phyloP scores from a whole-genome alignment of 2,113 vertebrate genomes.

The Rhabdomys dilectus region DNA sequence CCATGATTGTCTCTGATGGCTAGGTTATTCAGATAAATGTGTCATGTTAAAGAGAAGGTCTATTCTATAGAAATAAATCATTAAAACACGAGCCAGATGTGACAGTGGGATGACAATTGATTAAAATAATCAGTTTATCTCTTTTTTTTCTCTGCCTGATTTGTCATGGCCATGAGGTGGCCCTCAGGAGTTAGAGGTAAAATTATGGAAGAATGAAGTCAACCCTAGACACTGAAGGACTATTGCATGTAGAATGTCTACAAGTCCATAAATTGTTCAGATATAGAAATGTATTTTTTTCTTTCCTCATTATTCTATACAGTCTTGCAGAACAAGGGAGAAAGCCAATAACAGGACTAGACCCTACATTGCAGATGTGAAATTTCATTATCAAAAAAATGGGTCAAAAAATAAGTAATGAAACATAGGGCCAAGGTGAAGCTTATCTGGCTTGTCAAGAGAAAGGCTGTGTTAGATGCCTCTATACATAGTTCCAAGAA shows the following conservation, averaged over 20 bases:
- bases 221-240: background rate
- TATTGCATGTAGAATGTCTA: rapidly evolving
- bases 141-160: background rate
- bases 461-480: background rate
- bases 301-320: background rate
- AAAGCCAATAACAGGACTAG: background rate
- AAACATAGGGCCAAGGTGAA: background rate
- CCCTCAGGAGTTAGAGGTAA: background rate
- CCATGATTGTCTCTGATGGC: slow-evolving; percentile 76
- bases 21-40: slow-evolving; percentile 81
- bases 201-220: background rate
- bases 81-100: slow-evolving; percentile 82
- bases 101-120: slow-evolving; percentile 55
- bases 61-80: slow-evolving; percentile 83
- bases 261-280: background rate
- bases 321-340: background rate
- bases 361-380: background rate
- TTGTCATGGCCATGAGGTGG: background rate
- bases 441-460: background rate
- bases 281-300: background rate
- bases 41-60: slow-evolving; percentile 76
- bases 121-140: slow-evolving; percentile 67
- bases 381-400: slow-evolving; percentile 28
- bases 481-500: background rate
- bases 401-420: background rate